Evolutionary conservation across 2,113 vertebrate species (phyloP), one percentile per base, ranked within the genome.

Genomic region (Dasyprocta punctata): DNA sequence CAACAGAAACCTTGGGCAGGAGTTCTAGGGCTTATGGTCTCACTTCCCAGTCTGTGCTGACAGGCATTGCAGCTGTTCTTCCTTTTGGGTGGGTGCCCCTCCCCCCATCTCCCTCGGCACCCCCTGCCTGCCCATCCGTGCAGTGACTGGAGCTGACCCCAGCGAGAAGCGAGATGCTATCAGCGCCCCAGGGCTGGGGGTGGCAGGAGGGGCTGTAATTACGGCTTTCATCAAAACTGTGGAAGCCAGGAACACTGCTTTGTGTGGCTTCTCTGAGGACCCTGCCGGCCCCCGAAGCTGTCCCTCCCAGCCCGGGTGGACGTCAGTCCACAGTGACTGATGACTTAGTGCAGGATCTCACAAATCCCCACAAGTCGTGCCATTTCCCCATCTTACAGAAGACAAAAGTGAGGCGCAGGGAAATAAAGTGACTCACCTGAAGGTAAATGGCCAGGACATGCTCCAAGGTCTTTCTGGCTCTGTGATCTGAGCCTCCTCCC

Each of bases 171-270:
- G 22, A 93, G 92, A 93, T 92, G 58, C 75, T 60, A 95, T 95
- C 94, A 13, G 69, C 30, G 89, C 95, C 78, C 78, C 52, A 14
- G 88, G 96, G 75, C 56, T 0, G 3, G 56, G 49, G 81, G 26
- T 89, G 80, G 89, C 54, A 91, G 84, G 92, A 94, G 92, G 63
- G 81, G 41, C 73, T 77, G 38, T 96, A 95, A 97, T 96, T 97
- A 90, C 0, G 20, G 86, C 95, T 98, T 96, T 97, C 93, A 78
- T 49, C 5, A 19, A 86, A 96, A 86, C 95, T 12, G 47, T 87
- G 86, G 89, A n/a, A 93, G 13, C 38, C 80, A 90, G 47, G 47
- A 89, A 26, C 38, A 7, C 58, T 26, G 16, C 83, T 95, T 73
- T 73, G 90, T 71, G 52, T 0, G 2, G 94, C 38, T 96, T 78